Conservation (phyloP, 1,140 invertebrate species). For the Andricus grossulariae region DNA sequence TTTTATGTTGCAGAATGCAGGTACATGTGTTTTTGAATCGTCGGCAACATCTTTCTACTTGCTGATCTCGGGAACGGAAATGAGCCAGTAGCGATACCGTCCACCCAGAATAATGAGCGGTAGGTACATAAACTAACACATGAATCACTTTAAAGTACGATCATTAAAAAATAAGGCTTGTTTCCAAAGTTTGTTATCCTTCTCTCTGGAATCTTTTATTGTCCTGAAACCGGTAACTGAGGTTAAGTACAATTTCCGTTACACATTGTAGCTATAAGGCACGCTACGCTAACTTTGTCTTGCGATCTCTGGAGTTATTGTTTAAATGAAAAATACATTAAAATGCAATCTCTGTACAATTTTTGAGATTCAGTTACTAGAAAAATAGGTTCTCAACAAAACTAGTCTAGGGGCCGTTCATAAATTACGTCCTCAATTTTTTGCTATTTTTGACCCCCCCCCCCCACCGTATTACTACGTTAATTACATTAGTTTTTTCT, state of each 20-base stretch:
- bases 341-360: no score
- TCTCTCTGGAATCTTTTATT: slow-evolving; percentile 7
- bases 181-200: slow-evolving; percentile 27
- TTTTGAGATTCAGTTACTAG: no score
- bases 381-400: no score
- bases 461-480: no score
- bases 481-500: no score
- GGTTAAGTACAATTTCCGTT: slow-evolving; percentile 28
- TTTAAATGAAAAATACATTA: no score
- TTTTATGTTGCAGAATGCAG: no score
- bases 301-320: no score
- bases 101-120: slow-evolving; percentile 23
- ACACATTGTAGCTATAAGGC: background rate
- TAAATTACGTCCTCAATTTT: no score
- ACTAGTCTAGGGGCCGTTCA: no score
- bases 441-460: no score
- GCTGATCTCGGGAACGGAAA: background rate
- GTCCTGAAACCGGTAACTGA: background rate
- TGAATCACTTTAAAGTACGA: slow-evolving; percentile 20
- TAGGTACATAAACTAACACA: slow-evolving; percentile 10
- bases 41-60: background rate
- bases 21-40: background rate
- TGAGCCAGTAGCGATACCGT: slow-evolving; percentile 11
- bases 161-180: slow-evolving; percentile 17
- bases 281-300: no score